Evolutionary conservation across 2,797 vertebrate species (phyloP), one percentile per base, ranked within the genome.

Genomic region (Galagoides demidoff): DNA sequence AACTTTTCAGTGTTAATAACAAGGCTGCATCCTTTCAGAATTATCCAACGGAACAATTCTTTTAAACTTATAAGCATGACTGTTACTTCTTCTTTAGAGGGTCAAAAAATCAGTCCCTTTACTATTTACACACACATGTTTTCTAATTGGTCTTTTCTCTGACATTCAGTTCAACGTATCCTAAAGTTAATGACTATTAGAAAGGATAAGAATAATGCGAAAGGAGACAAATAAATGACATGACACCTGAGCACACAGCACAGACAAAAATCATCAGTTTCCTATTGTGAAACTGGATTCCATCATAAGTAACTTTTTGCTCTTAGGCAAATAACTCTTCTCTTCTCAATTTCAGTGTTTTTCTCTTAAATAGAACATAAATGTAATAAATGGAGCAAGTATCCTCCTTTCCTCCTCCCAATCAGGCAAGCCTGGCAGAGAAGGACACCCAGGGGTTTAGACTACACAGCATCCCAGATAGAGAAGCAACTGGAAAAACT

Each of bases 1-100:
- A 98, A 98, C 98, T 98, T 98, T 98, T 79, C 94, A n/a, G 34
- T 85, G 96, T 95, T 57, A 90, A 97, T 90, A 96, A 94, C 76
- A 95, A 93, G 93, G 61, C 96, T 92, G 81, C 49, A 63, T 89
- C 82, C 85, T 93, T 96, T 96, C 78, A 82, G 86, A 93, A 84
- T 86, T 90, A 87, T 84, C 55, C 87, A 87, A 55, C 52, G 81
- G 85, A 97, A 93, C 77, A 71, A 73, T 92, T 92, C 63, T 92
- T 93, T 96, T 86, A 92, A 95, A 96, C 77, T 82, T 82, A 87
- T 45, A 82, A 82, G 64, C n/a, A 25, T 66, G 57, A 85, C 86
- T 76, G 52, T 77, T 86, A 93, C 34, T 89, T 90, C 90, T 92
- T 71, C 64, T 85, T 77, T n/a, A 11, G 0, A 83, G 73, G 59